phyloP scores from a whole-genome alignment of 2,888 invertebrate genomes.

The Nebria brevicollis region DNA sequence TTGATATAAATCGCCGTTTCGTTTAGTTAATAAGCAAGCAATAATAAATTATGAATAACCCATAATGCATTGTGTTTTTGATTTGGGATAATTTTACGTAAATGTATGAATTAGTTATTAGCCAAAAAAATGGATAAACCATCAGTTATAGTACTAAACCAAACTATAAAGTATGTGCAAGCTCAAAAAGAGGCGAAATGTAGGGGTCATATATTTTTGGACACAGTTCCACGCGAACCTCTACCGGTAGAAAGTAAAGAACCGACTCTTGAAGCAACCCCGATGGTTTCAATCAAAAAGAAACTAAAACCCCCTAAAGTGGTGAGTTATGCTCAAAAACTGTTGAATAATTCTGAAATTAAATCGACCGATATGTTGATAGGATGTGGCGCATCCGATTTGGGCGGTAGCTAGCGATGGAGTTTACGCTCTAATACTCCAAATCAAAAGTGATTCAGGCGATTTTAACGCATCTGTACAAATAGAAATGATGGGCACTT shows the following conservation, averaged over 20 bases:
- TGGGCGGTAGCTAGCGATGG: slow-evolving; percentile 75
- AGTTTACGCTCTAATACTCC: slow-evolving; percentile 73
- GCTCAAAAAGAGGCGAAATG: slow-evolving; percentile 24
- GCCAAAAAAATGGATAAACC: slow-evolving; percentile 14
- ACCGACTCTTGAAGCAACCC: neutral
- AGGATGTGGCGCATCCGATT: slow-evolving; percentile 61
- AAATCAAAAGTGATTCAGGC: slow-evolving; percentile 61
- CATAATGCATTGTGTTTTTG: neutral
- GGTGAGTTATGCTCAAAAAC: slow-evolving; percentile 13
- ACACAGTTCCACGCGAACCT: neutral
- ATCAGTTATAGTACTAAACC: slow-evolving; percentile 10
- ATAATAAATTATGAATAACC: neutral
- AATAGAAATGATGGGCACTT: slow-evolving; percentile 78
- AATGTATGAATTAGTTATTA: slow-evolving; percentile 26
- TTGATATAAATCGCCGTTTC: too few relatives aligned
- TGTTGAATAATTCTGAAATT: slow-evolving; percentile 1
- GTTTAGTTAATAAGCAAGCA: neutral
- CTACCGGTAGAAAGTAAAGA: neutral
- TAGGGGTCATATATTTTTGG: slow-evolving; percentile 34
- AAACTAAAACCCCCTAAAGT: slow-evolving; percentile 26
- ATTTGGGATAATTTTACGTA: slow-evolving; percentile 7
- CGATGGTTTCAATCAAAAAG: slow-evolving; percentile 19
- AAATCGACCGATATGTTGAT: slow-evolving; percentile 28
- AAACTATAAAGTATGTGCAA: slow-evolving; percentile 28
- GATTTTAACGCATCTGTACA: slow-evolving; percentile 71